Base-by-base conservation (phyloP, 2,888 invertebrate species). In the Synergus laeviventris region DNA sequence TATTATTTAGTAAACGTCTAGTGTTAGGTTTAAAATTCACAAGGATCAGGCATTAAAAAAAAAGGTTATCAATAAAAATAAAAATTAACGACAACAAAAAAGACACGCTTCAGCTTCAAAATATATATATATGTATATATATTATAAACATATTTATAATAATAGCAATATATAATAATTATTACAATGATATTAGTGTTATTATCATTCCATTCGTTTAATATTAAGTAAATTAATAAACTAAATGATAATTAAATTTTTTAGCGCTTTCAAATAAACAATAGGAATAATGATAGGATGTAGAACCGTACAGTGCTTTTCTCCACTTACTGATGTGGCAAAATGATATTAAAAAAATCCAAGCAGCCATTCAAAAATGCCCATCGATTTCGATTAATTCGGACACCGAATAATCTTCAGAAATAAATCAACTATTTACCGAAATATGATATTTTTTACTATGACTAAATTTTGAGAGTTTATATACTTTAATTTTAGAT, bases 121-220 rank as follows among this genome's bases (percentile, higher is more conserved):
- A 86, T 84, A 82, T 87, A 66, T 49, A 70, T 49, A 70, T 87
- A 66, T 49, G 49, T 49, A 70, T 66, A 66, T 90, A 90, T 90
- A 90, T 90, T 90, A 90, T 90, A 90, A 89, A 90, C 88, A 90
- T 85, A 87, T 90, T 89, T 88, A 89, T 90, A 90, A 89, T 89
- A 90, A 89, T 89, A 89, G 87, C 85, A 87, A 86, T 89, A 89
- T 89, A 88, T 89, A 86, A 89, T 89, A 84, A 89, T 86, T 88
- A 88, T 89, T 90, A 90, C 89, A 90, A 88, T 89, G 86, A 88
- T 89, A 90, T 90, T 90, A 90, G 89, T 89, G 85, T 86, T 88
- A 86, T 85, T 87, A 87, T 89, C 86, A 84, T 87, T 87, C 84
- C 87, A 87, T 86, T 87, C 86, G 81, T 86, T 89, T 87, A 87